These are phyloP conservation scores for Catocala nupta DNA, from an alignment of 2,888 invertebrate species.

Conservation along the genomic window DNA sequence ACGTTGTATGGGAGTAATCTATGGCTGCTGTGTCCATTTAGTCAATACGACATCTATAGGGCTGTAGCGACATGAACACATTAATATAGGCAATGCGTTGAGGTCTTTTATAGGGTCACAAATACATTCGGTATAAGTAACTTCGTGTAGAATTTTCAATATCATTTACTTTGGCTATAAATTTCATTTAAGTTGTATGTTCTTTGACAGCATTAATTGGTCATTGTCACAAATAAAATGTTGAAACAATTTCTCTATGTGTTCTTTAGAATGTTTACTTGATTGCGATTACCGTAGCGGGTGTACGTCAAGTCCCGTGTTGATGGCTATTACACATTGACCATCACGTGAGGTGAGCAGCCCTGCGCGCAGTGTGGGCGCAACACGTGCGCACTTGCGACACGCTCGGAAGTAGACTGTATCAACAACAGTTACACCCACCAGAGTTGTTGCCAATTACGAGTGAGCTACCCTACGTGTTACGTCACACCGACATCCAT, in stretches of 20 bases:
- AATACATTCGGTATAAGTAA: background rate
- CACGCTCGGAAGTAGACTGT: constrained; percentile 68
- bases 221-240: constrained; percentile 13
- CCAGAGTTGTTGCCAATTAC: constrained; percentile 49
- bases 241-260: constrained; percentile 23
- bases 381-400: constrained; percentile 64
- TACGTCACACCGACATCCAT: constrained; percentile 51
- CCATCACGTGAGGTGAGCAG: constrained; percentile 43
- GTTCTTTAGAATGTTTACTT: constrained; percentile 29
- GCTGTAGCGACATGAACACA: constrained; percentile 9
- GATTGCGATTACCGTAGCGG: constrained; percentile 26
- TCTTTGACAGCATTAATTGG: background rate
- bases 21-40: constrained; percentile 43
- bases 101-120: constrained; percentile 3
- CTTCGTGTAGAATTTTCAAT: too few relatives aligned
- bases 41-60: constrained; percentile 27
- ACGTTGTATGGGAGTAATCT: constrained; percentile 44
- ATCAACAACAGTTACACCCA: constrained; percentile 67
- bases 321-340: constrained; percentile 38
- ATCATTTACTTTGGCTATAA: too few relatives aligned
- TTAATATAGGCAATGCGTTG: background rate
- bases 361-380: constrained; percentile 52
- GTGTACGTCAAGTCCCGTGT: constrained; percentile 28
- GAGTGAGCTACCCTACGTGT: constrained; percentile 48
- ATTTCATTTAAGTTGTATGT: too few relatives aligned